Percentiles rank a stretch among this genome's conserved stretches.
Conservation (phyloP, 1,140 invertebrate species). For the Penaeus chinensis region DNA sequence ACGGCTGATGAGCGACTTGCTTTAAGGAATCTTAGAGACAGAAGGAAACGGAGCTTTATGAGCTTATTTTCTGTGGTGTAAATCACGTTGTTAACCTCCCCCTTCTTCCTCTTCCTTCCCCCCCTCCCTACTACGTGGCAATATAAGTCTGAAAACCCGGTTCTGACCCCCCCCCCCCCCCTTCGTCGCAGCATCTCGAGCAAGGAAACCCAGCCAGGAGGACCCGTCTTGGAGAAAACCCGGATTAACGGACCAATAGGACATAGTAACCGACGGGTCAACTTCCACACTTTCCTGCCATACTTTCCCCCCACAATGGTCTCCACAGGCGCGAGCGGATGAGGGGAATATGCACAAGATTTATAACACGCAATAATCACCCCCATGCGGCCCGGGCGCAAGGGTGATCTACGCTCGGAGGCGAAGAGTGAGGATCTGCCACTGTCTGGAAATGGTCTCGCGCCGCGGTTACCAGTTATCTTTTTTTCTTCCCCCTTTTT, state of each 20-base stretch:
- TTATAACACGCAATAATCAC: slow-evolving; percentile 11
- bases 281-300: slow-evolving; percentile 27
- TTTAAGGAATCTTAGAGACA: not conserved
- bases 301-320: slow-evolving; percentile 5
- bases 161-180: not conserved
- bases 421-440: not conserved
- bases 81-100: not conserved
- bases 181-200: not conserved
- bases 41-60: too few relatives aligned
- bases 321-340: not conserved
- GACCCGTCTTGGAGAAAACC: not conserved
- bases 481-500: slow-evolving; percentile 20
- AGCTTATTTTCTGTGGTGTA: too few relatives aligned
- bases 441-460: not conserved
- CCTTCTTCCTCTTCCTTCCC: not conserved
- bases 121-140: not conserved
- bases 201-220: not conserved
- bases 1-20: too few relatives aligned
- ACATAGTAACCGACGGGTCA: not conserved
- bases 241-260: too few relatives aligned
- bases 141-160: too few relatives aligned
- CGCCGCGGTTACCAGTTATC: slow-evolving; percentile 48
- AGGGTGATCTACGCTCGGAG: slow-evolving; percentile 16
- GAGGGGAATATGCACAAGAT: slow-evolving; percentile 32
- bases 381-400: not conserved